phyloP scores from a whole-genome alignment of 2,113 vertebrate species.

The Isichthys henryi region DNA sequence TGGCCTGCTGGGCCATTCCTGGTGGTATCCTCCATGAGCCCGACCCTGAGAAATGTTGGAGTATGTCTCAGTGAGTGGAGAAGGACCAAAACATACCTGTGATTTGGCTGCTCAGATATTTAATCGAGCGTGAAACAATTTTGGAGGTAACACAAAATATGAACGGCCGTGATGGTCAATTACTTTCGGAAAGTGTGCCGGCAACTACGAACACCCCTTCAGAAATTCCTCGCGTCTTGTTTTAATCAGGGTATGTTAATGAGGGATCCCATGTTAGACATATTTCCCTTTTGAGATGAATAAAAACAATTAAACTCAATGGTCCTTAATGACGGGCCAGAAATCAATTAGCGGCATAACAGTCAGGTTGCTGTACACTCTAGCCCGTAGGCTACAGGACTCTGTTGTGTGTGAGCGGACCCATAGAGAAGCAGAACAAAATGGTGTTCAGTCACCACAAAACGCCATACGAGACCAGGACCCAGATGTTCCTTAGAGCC shows the following conservation, averaged over 20 bases:
- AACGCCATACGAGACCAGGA: not conserved
- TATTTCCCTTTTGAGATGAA: not conserved
- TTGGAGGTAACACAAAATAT: not conserved
- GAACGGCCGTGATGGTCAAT: not conserved
- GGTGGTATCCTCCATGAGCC: not conserved
- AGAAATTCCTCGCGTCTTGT: not conserved
- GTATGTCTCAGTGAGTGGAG: not conserved
- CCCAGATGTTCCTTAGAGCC: not conserved
- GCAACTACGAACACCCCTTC: not conserved
- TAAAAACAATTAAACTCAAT: not conserved
- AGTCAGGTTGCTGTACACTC: not conserved
- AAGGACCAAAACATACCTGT: not conserved
- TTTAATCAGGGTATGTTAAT: not conserved
- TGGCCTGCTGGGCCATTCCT: not conserved
- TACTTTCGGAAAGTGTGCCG: not conserved
- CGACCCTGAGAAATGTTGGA: not conserved
- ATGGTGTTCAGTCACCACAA: not conserved
- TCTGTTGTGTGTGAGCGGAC: not conserved
- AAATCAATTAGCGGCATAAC: not conserved
- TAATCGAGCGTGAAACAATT: not conserved
- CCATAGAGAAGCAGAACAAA: not conserved
- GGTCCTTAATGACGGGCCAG: not conserved
- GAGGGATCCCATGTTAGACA: not conserved
- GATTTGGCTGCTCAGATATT: not conserved
- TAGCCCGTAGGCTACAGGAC: not conserved